These are phyloP conservation scores for Planococcus citri DNA, from an alignment of 1,140 invertebrate genomes.

Conservation along the genomic window DNA sequence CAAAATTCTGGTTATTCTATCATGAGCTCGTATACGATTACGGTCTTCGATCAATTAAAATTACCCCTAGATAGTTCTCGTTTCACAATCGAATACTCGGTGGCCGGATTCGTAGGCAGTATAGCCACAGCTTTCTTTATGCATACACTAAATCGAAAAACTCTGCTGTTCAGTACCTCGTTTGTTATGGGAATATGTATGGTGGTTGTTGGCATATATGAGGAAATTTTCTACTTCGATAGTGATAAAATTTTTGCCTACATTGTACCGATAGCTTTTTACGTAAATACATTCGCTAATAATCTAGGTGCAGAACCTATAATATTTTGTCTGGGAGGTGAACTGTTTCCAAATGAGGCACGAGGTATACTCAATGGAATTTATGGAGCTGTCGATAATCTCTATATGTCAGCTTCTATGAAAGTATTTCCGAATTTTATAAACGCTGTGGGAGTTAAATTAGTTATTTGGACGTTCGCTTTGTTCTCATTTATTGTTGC, in stretches of 20 bases:
- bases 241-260: neutral
- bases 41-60: too few relatives aligned
- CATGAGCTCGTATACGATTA: too few relatives aligned
- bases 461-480: constrained; percentile 48
- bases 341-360: constrained; percentile 37
- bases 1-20: too few relatives aligned
- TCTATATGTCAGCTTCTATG: neutral
- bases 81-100: too few relatives aligned
- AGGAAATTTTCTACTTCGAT: neutral
- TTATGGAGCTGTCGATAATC: constrained; percentile 37
- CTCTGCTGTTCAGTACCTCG: neutral
- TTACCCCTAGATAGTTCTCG: too few relatives aligned
- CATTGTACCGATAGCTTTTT: neutral
- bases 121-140: too few relatives aligned
- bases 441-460: constrained; percentile 38
- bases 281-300: constrained; percentile 33
- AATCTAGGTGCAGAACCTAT: constrained; percentile 34
- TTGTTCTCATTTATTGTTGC: constrained; percentile 37
- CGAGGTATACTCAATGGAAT: constrained; percentile 38
- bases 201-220: neutral
- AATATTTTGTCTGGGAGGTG: constrained; percentile 33
- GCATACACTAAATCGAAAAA: too few relatives aligned
- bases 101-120: too few relatives aligned
- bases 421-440: constrained; percentile 37
- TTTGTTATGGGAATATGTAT: constrained; percentile 10